phyloP scores from a whole-genome alignment of 2,888 invertebrate species.

The Prostheceraeus crozeri region DNA sequence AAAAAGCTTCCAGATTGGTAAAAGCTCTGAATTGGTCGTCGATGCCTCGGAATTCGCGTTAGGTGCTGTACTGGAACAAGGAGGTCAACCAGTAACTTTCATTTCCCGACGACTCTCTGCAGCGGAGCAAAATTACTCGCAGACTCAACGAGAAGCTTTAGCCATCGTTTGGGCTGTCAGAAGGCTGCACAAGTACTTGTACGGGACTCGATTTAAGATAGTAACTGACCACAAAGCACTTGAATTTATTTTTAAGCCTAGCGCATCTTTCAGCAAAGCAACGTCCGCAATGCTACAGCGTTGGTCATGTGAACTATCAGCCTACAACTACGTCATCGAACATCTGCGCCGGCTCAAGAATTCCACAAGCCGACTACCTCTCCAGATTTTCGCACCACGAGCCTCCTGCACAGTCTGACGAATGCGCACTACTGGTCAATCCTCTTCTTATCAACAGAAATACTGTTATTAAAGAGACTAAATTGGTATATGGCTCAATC shows the following conservation, averaged over 20 bases:
- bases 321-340: conserved; percentile 4
- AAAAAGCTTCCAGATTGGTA: not conserved
- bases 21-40: not conserved
- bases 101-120: not conserved
- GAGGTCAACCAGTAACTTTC: not conserved
- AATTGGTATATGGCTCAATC: not conserved
- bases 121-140: conserved; percentile 10
- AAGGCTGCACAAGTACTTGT: conserved; percentile 7
- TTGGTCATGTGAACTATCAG: not conserved
- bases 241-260: not conserved
- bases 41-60: conserved; percentile 10
- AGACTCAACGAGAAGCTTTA: conserved; percentile 9
- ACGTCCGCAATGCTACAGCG: conserved; percentile 11
- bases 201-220: conserved; percentile 3
- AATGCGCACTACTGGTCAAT: conserved; percentile 17
- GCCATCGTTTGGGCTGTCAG: conserved; percentile 10
- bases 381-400: conserved; percentile 7
- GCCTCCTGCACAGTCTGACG: not conserved
- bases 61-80: conserved; percentile 14
- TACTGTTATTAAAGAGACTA: not conserved
- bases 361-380: conserved; percentile 18
- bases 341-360: conserved; percentile 1
- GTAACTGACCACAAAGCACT: not conserved
- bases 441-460: conserved; percentile 6
- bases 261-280: not conserved